phyloP scores from a whole-genome alignment of 2,888 invertebrate genomes.

The Himalopsyche anomala region DNA sequence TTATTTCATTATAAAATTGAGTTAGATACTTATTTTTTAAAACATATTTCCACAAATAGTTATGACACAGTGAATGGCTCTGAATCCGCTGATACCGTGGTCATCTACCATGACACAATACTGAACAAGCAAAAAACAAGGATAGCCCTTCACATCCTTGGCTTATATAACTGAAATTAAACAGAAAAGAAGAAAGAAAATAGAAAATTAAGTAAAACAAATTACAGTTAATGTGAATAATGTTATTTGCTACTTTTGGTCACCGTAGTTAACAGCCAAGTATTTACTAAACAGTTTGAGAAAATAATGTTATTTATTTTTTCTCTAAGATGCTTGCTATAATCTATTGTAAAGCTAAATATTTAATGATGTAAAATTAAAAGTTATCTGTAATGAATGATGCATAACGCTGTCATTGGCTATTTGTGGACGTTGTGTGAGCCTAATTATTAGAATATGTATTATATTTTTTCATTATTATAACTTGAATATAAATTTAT shows the following conservation, averaged over 20 bases:
- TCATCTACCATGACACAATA: too few relatives aligned
- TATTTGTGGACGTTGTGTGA: neutral
- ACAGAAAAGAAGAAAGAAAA: too few relatives aligned
- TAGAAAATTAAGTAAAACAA: too few relatives aligned
- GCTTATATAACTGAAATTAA: too few relatives aligned
- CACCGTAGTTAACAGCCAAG: neutral
- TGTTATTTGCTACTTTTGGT: neutral
- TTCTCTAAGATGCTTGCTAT: too few relatives aligned
- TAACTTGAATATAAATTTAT: constrained; percentile 43
- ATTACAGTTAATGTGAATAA: constrained; percentile 12
- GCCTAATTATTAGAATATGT: constrained; percentile 23
- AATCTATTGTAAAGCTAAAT: too few relatives aligned
- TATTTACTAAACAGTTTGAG: neutral
- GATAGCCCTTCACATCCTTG: too few relatives aligned
- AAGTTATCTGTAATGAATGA: too few relatives aligned
- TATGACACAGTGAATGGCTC: neutral
- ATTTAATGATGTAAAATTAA: too few relatives aligned
- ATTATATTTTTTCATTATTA: constrained; percentile 11
- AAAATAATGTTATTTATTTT: neutral
- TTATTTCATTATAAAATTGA: neutral
- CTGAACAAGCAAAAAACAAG: too few relatives aligned
- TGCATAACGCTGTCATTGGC: neutral
- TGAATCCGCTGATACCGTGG: neutral
- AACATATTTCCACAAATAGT: neutral
- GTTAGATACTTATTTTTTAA: too few relatives aligned